Conservation (phyloP, 1,140 invertebrate genomes). For the Ylistrum balloti region DNA sequence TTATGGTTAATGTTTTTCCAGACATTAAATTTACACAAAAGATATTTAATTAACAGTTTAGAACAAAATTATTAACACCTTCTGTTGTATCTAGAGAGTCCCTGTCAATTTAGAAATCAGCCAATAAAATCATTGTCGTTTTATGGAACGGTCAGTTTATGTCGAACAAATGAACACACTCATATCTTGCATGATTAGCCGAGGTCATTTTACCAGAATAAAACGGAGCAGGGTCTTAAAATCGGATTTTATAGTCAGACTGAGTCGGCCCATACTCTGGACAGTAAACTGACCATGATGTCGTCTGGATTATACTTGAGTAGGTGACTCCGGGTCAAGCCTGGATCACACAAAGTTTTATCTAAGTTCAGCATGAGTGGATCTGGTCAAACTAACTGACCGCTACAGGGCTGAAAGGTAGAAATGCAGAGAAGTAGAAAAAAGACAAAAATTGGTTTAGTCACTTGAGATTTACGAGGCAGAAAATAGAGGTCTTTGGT, state of each 20-base stretch:
- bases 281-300: neutral
- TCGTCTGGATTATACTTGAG: neutral
- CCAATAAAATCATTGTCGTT: constrained; percentile 29
- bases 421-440: neutral
- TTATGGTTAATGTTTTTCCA: constrained; percentile 28
- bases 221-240: neutral
- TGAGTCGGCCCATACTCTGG: neutral
- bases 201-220: constrained; percentile 1
- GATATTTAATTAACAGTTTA: constrained; percentile 19
- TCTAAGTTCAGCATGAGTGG: constrained; percentile 30
- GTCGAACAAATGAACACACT: constrained; percentile 27
- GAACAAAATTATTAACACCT: constrained; percentile 29
- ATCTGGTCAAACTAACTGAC: neutral
- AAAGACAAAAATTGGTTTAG: neutral
- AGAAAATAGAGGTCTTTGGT: neutral
- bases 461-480: constrained; percentile 25
- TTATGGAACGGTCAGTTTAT: constrained; percentile 34
- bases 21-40: constrained; percentile 11
- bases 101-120: neutral
- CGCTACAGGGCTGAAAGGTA: neutral
- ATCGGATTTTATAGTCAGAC: neutral
- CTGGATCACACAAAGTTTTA: neutral
- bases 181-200: constrained; percentile 27
- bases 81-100: neutral
- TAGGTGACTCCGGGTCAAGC: constrained; percentile 31